Conservation (phyloP, 2,797 vertebrate genomes). For the Crossoptilon crossoptilon region DNA sequence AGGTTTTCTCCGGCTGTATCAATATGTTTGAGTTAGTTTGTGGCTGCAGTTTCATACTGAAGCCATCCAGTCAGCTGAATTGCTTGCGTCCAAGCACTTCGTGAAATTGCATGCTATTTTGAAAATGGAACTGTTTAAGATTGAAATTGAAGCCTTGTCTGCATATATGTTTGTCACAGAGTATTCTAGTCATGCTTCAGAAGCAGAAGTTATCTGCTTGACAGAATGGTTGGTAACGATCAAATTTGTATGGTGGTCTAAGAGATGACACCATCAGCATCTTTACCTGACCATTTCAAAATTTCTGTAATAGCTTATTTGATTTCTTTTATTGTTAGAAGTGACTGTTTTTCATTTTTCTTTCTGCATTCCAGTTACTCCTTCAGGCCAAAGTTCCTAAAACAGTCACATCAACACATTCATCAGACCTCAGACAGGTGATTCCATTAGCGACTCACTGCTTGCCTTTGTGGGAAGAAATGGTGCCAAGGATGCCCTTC, state of each 20-base stretch:
- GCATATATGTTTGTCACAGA: constrained; percentile 11
- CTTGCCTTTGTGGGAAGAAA: neutral
- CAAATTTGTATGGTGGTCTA: constrained; percentile 8
- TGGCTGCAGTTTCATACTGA: neutral
- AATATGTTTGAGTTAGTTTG: neutral
- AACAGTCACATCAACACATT: neutral
- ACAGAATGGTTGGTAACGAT: constrained; percentile 29
- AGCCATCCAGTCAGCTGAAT: neutral
- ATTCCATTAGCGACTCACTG: neutral
- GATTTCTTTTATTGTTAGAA: constrained; percentile 47
- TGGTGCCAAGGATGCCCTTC: neutral
- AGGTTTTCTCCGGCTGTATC: neutral
- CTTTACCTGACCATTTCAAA: constrained; percentile 64
- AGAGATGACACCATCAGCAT: constrained; percentile 52
- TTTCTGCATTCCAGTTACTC: neutral
- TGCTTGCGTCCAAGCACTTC: neutral
- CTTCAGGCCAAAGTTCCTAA: neutral
- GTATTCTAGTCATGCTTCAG: constrained; percentile 16
- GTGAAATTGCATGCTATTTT: neutral
- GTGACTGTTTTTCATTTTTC: neutral
- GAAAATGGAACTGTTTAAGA: neutral
- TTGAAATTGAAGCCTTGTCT: neutral
- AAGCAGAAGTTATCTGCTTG: constrained; percentile 57
- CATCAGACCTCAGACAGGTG: neutral
- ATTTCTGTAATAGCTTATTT: constrained; percentile 40